Conservation (phyloP, 2,888 invertebrate species). For the Leucozona laternaria region DNA sequence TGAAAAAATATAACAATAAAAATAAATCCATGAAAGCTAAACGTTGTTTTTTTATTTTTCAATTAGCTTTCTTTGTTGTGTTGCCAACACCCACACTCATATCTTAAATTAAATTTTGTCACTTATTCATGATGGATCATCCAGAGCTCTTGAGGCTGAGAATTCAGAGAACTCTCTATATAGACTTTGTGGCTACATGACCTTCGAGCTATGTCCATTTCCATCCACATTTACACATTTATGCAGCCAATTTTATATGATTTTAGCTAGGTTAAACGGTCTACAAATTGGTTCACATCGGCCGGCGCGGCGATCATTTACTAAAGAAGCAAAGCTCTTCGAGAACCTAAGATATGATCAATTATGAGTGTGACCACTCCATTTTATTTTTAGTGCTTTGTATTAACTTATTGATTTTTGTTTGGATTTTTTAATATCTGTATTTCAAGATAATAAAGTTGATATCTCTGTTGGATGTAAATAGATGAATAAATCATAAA, state of each 20-base stretch:
- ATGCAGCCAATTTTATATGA: not conserved
- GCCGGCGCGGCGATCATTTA: not conserved
- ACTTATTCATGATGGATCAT: not conserved
- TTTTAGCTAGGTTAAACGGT: not conserved
- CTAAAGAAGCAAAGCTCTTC: constrained; percentile 1
- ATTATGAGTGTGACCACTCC: constrained; percentile 11
- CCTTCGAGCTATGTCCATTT: not conserved
- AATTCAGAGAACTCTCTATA: not conserved
- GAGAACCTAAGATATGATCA: not conserved
- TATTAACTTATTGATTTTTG: not conserved
- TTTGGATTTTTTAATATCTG: no score
- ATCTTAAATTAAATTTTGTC: not conserved
- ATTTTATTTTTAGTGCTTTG: not conserved
- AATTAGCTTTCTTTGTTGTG: constrained; percentile 1
- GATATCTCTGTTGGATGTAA: not conserved
- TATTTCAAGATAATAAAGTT: not conserved
- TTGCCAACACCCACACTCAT: constrained; percentile 1
- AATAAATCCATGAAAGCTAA: not conserved
- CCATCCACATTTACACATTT: not conserved
- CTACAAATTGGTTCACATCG: constrained; percentile 26
- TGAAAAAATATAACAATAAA: not conserved
- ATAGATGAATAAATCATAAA: not conserved
- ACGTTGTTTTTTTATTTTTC: constrained; percentile 1
- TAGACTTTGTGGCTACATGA: not conserved
- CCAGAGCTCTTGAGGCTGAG: not conserved